These are phyloP conservation scores for Catharus ustulatus DNA, from an alignment of 2,797 vertebrate genomes.

Conservation along the genomic window DNA sequence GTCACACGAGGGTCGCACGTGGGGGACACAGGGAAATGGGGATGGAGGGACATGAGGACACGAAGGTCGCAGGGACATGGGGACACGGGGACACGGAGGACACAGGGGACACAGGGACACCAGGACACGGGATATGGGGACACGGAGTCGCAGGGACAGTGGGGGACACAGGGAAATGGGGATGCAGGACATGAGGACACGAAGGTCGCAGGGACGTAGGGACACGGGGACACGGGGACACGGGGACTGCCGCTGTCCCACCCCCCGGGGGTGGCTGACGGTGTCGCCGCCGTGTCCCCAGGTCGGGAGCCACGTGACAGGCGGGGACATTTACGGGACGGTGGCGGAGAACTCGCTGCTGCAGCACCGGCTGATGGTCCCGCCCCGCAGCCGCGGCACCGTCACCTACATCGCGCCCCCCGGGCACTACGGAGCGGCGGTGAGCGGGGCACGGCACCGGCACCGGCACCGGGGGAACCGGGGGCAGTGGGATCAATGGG, in stretches of 20 bases:
- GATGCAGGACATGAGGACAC: not conserved
- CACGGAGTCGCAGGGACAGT: not conserved
- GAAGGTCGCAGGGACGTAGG: not conserved
- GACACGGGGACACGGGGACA: not conserved
- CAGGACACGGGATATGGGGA: not conserved
- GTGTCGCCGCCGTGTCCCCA: not conserved
- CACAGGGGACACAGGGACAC: not conserved
- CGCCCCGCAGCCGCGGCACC: conserved; percentile 58
- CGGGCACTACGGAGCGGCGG: conserved; percentile 57
- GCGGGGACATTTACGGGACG: conserved; percentile 67
- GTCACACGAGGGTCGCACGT: too few species aligned
- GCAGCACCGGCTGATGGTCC: conserved; percentile 71
- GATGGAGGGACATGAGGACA: too few species aligned
- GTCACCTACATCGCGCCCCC: conserved; percentile 64
- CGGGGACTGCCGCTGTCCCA: not conserved
- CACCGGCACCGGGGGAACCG: not conserved
- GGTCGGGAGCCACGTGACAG: conserved; percentile 70
- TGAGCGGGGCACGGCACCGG: not conserved
- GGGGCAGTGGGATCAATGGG: too few species aligned
- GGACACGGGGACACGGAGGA: too few species aligned
- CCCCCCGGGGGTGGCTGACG: not conserved
- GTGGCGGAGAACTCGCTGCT: conserved; percentile 71
- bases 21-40: too few species aligned
- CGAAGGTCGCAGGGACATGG: too few species aligned
- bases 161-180: not conserved